Evolutionary conservation across 2,888 invertebrate species (phyloP).

Genomic region (Encarsia formosa): DNA sequence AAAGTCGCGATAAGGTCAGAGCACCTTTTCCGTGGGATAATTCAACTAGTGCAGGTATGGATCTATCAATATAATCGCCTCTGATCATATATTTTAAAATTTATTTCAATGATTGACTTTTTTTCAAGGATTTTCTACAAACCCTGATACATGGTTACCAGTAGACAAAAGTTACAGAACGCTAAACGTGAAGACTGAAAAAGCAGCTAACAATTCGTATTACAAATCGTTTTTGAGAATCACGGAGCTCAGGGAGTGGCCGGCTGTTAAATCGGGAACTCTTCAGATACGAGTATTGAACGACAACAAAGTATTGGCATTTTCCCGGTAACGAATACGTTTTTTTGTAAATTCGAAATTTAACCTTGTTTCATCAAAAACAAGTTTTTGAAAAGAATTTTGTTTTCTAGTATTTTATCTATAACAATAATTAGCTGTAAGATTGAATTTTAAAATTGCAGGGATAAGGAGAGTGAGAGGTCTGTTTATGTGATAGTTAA

Average conservation of each 20-base stretch:
- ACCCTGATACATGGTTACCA: constrained; percentile 64
- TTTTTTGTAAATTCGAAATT: too few species aligned
- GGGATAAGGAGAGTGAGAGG: constrained; percentile 49
- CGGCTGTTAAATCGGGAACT: constrained; percentile 56
- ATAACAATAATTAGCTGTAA: too few species aligned
- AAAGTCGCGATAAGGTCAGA: constrained; percentile 68
- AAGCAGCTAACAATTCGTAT: constrained; percentile 54
- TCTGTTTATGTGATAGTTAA: constrained; percentile 55
- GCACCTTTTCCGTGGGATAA: constrained; percentile 79
- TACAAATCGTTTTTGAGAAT: constrained; percentile 62
- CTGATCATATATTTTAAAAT: not conserved
- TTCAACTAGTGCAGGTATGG: constrained; percentile 57
- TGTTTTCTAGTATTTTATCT: too few species aligned
- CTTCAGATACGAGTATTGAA: constrained; percentile 57
- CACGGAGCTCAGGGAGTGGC: constrained; percentile 54
- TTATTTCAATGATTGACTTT: constrained; percentile 2
- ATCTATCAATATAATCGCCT: too few species aligned
- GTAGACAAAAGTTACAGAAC: constrained; percentile 60
- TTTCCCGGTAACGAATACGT: constrained; percentile 15
- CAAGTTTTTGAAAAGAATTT: too few species aligned
- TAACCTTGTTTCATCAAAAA: too few species aligned
- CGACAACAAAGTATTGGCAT: constrained; percentile 34
- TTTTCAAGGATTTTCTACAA: constrained; percentile 59
- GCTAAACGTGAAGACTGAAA: constrained; percentile 60
- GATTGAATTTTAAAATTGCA: too few species aligned